Percentiles rank a stretch among this genome's conserved stretches.
Evolutionary conservation across 2,113 vertebrate genomes (phyloP).

Genomic region (Sinocyclocheilus anshuiensis): DNA sequence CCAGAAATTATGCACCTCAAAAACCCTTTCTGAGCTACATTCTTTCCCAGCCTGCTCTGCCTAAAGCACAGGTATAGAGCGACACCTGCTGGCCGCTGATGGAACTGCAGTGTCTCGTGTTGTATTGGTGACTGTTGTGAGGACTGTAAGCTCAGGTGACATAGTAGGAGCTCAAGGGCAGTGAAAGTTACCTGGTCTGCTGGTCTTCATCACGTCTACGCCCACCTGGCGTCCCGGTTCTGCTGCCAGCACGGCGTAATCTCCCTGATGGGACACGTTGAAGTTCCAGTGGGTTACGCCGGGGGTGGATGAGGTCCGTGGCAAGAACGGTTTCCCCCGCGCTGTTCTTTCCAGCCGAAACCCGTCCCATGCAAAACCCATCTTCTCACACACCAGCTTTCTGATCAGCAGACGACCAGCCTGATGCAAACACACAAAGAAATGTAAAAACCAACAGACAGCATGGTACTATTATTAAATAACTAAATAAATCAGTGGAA

Average conservation of each 20-base stretch:
- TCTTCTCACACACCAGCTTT: slow-evolving; percentile 86
- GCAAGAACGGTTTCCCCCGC: slow-evolving; percentile 91
- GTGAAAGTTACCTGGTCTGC: slow-evolving; percentile 78
- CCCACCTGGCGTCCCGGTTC: slow-evolving; percentile 87
- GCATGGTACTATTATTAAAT: no score
- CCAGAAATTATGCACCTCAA: neutral
- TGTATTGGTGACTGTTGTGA: neutral
- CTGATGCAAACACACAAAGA: slow-evolving; percentile 71
- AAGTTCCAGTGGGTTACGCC: slow-evolving; percentile 81
- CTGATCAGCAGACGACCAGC: slow-evolving; percentile 90
- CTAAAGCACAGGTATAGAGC: slow-evolving; percentile 39
- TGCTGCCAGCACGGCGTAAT: slow-evolving; percentile 91
- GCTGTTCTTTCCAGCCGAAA: slow-evolving; percentile 84
- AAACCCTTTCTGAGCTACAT: neutral
- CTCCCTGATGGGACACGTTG: slow-evolving; percentile 95
- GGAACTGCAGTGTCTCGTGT: neutral
- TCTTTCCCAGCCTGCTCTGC: neutral
- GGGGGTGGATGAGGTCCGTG: slow-evolving; percentile 63
- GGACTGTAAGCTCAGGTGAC: neutral
- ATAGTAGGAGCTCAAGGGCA: neutral
- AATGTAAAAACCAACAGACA: no score
- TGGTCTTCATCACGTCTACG: slow-evolving; percentile 92
- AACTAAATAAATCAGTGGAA: no score
- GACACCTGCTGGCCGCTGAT: slow-evolving; percentile 60
- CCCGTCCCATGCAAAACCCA: slow-evolving; percentile 87